Evolutionary conservation across 2,113 vertebrate genomes (phyloP).

Genomic region (Tetrax tetrax): DNA sequence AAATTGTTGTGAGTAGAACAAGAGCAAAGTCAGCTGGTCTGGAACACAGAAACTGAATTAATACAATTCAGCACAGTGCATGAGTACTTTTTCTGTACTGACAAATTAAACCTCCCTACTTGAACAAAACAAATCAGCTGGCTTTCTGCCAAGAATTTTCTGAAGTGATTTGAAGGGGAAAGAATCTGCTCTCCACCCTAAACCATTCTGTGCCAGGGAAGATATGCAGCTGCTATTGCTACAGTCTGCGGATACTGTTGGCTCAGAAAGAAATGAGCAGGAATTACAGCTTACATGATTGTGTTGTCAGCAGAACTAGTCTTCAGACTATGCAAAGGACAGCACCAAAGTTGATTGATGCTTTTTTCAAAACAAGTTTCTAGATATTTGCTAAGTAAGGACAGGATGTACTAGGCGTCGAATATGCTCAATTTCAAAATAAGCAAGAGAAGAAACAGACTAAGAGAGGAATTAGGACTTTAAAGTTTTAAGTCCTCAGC

Average conservation of each 20-base stretch:
- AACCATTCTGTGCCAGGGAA: conserved; percentile 46
- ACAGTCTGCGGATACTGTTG: not conserved
- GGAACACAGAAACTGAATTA: not conserved
- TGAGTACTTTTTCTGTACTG: not conserved
- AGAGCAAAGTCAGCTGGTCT: not conserved
- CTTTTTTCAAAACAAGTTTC: not conserved
- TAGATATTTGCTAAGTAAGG: not conserved
- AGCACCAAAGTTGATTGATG: not conserved
- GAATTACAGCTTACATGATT: not conserved
- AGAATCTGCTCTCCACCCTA: conserved; percentile 61
- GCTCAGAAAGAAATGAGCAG: not conserved
- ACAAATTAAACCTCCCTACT: conserved; percentile 5
- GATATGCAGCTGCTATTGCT: conserved; percentile 59
- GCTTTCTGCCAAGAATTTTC: conserved; percentile 44
- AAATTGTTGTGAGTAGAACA: not conserved
- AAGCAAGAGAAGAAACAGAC: not conserved
- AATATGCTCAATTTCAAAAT: not conserved
- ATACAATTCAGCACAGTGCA: not conserved
- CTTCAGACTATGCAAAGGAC: not conserved
- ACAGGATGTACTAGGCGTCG: not conserved
- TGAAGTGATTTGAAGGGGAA: conserved; percentile 55
- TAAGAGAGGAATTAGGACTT: not conserved
- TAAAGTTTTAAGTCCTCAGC: not conserved
- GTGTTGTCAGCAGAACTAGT: not conserved
- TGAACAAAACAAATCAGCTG: conserved; percentile 36